Evolutionary conservation across 2,888 invertebrate genomes (phyloP).

Genomic region (Eueremaeus valkanovi): DNA sequence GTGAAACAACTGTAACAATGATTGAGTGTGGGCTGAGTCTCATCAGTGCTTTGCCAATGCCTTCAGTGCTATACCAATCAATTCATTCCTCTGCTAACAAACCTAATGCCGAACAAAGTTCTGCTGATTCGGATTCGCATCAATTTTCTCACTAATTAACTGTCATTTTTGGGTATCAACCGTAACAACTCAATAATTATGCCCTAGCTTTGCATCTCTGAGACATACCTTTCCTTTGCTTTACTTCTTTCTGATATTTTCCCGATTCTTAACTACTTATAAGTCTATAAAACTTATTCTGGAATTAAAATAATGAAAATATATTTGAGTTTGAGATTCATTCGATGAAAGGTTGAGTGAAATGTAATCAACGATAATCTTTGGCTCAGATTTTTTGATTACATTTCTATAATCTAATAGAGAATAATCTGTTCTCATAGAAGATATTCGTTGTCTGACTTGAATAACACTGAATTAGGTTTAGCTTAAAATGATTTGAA

Average conservation of each 20-base stretch:
- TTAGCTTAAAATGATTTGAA: no score
- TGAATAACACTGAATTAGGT: no score
- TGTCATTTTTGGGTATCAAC: constrained; percentile 30
- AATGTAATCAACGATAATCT: constrained; percentile 16
- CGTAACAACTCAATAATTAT: constrained; percentile 30
- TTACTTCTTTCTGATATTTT: not conserved
- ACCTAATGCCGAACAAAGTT: not conserved
- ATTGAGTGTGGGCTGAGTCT: constrained; percentile 34
- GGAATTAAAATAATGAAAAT: not conserved
- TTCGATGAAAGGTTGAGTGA: constrained; percentile 26
- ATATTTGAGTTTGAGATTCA: not conserved
- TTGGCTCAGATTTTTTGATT: not conserved
- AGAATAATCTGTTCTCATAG: not conserved
- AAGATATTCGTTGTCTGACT: not conserved
- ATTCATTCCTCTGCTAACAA: not conserved
- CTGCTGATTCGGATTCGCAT: constrained; percentile 9
- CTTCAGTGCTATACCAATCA: constrained; percentile 22
- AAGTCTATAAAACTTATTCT: not conserved
- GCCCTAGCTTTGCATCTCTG: no score
- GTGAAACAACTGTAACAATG: constrained; percentile 28
- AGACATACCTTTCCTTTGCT: not conserved
- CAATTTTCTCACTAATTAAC: constrained; percentile 35
- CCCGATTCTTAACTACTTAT: constrained; percentile 8
- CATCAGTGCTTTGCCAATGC: not conserved
- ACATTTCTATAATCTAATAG: constrained; percentile 5